Percentiles rank a stretch among this genome's conserved stretches.
phyloP scores from a whole-genome alignment of 2,113 vertebrate genomes.

The Petrocephalus zakoni region DNA sequence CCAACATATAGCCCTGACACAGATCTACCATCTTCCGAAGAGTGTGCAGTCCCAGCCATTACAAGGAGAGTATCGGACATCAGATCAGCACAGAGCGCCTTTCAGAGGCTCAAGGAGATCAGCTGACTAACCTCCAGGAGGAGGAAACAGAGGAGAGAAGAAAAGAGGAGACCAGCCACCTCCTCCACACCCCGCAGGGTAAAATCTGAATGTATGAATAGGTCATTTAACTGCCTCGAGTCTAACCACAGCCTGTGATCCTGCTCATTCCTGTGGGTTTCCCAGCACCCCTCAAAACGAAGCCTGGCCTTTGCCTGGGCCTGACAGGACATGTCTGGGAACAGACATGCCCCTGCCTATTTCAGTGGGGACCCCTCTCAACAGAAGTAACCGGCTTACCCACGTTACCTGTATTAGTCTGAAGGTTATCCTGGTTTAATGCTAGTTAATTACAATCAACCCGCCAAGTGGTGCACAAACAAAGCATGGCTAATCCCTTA shows the following conservation, averaged over 20 bases:
- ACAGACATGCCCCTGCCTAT: neutral
- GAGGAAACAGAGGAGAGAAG: neutral
- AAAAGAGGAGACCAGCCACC: neutral
- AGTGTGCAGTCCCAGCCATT: neutral
- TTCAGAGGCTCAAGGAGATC: neutral
- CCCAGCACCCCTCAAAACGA: neutral
- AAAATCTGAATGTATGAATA: neutral
- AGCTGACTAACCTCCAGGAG: neutral
- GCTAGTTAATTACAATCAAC: neutral
- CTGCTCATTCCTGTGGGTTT: neutral
- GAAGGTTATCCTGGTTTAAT: neutral
- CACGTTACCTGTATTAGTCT: neutral
- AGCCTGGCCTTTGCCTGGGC: neutral
- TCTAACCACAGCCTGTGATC: neutral
- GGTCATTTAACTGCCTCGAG: neutral
- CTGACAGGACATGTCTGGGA: neutral
- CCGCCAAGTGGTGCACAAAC: neutral
- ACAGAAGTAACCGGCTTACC: neutral
- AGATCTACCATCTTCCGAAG: neutral
- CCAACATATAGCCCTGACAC: neutral
- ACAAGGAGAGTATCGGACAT: neutral
- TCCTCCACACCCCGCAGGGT: neutral
- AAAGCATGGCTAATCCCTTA: neutral
- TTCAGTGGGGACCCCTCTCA: neutral
- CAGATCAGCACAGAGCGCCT: neutral